Evolutionary conservation across 2,113 vertebrate species (phyloP).

Genomic region (Melanotaenia duboulayi): DNA sequence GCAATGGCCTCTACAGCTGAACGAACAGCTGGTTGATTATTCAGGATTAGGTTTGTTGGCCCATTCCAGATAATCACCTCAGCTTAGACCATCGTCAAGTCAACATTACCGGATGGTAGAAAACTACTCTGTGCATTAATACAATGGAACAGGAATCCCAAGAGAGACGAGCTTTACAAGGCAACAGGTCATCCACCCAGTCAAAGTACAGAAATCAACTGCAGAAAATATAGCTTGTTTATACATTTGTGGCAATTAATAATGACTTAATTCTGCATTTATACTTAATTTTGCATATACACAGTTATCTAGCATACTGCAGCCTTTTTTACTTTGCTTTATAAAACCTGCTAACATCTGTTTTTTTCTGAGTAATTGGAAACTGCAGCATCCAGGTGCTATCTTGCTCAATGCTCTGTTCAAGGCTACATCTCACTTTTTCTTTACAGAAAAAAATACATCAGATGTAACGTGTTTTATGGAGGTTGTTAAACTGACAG

Average conservation of each 20-base stretch:
- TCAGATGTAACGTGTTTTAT: no score
- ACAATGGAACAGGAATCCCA: neutral
- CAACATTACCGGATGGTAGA: constrained; percentile 53
- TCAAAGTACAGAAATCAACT: neutral
- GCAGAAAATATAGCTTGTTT: neutral
- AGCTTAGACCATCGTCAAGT: constrained; percentile 48
- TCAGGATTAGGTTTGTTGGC: constrained; percentile 24
- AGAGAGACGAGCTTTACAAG: neutral
- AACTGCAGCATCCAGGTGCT: no score
- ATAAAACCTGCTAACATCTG: no score
- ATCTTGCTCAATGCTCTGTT: no score
- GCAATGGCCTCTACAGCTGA: constrained; percentile 30
- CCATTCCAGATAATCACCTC: constrained; percentile 54
- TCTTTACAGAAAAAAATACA: no score
- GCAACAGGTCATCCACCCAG: neutral
- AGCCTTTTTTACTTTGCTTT: neutral
- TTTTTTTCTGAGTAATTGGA: no score
- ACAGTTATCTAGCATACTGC: no score
- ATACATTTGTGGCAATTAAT: no score
- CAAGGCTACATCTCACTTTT: no score
- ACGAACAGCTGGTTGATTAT: constrained; percentile 21
- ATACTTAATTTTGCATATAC: no score
- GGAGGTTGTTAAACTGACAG: no score
- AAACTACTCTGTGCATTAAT: constrained; percentile 26
- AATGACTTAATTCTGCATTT: no score